Percentiles rank a stretch among this genome's conserved stretches.
phyloP scores from a whole-genome alignment of 2,888 invertebrate genomes.

The Phyllotreta striolata region DNA sequence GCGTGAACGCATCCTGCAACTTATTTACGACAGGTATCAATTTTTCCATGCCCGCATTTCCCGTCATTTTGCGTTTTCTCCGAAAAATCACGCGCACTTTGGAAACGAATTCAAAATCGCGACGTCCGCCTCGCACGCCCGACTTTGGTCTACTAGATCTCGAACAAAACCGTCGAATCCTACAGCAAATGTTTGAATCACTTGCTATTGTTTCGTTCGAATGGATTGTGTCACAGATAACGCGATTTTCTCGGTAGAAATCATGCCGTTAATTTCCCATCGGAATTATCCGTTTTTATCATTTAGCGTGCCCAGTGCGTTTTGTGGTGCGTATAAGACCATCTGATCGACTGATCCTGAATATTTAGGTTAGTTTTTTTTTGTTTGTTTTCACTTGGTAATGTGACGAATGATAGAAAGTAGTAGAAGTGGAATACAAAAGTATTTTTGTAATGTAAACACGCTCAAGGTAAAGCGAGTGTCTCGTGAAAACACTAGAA shows the following conservation, averaged over 20 bases:
- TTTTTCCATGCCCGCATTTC: constrained; percentile 93
- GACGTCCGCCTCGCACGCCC: constrained; percentile 7
- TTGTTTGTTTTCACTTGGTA: constrained; percentile 16
- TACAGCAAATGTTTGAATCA: constrained; percentile 8
- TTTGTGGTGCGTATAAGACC: constrained; percentile 2
- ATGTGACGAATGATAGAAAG: constrained; percentile 6
- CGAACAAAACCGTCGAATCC: background rate
- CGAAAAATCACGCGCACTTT: background rate
- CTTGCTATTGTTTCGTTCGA: constrained; percentile 8
- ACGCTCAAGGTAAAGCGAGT: no score
- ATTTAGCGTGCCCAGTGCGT: background rate
- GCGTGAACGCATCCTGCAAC: constrained; percentile 99
- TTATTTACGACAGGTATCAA: constrained; percentile 99
- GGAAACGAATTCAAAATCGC: background rate
- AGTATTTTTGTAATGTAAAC: background rate
- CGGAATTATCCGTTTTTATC: constrained; percentile 2
- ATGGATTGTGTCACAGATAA: constrained; percentile 12
- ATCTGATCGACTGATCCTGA: background rate
- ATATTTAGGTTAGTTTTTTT: constrained; percentile 21
- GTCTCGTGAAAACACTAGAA: no score
- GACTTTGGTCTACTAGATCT: constrained; percentile 13
- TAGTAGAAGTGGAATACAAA: constrained; percentile 3
- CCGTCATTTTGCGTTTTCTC: constrained; percentile 65
- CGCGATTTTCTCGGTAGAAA: constrained; percentile 1
- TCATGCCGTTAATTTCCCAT: background rate